Evolutionary conservation across 2,113 vertebrate species (phyloP).

Genomic region (Campylomormyrus numenius): DNA sequence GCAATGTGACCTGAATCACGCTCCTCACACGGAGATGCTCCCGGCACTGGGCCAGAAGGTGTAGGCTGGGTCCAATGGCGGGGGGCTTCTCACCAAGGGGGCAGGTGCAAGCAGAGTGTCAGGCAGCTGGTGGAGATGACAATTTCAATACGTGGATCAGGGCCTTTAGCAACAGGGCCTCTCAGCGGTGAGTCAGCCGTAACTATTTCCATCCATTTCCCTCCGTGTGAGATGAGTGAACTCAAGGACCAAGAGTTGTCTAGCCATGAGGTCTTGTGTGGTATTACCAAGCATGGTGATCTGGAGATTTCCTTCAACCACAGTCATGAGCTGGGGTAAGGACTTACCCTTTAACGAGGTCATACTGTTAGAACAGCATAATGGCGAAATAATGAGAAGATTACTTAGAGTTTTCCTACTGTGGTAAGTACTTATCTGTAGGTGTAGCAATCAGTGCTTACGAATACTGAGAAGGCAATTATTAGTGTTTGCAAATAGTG

Average conservation of each 20-base stretch:
- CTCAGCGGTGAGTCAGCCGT: background rate
- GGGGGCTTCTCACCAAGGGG: background rate
- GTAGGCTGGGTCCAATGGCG: background rate
- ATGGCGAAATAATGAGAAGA: constrained; percentile 40
- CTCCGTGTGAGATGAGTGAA: background rate
- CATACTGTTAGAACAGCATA: constrained; percentile 27
- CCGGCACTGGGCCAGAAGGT: background rate
- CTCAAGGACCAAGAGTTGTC: background rate
- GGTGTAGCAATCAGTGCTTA: constrained; percentile 51
- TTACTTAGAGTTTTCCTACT: constrained; percentile 38
- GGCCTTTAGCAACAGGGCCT: constrained; percentile 11
- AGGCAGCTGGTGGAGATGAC: constrained; percentile 8
- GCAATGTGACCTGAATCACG: background rate
- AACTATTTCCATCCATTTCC: background rate
- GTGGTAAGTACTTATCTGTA: constrained; percentile 23
- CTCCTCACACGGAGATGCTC: background rate
- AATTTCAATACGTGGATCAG: background rate
- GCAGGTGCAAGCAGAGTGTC: background rate
- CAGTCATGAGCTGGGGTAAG: background rate
- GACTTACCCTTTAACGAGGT: constrained; percentile 30
- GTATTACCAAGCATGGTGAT: background rate
- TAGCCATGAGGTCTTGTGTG: background rate
- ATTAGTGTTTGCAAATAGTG: constrained; percentile 47
- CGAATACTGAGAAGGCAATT: constrained; percentile 41
- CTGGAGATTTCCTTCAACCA: background rate